These are phyloP conservation scores for Ptychodera flava DNA, from an alignment of 35 echinoderm and acorn worm genomes.

Conservation along the genomic window DNA sequence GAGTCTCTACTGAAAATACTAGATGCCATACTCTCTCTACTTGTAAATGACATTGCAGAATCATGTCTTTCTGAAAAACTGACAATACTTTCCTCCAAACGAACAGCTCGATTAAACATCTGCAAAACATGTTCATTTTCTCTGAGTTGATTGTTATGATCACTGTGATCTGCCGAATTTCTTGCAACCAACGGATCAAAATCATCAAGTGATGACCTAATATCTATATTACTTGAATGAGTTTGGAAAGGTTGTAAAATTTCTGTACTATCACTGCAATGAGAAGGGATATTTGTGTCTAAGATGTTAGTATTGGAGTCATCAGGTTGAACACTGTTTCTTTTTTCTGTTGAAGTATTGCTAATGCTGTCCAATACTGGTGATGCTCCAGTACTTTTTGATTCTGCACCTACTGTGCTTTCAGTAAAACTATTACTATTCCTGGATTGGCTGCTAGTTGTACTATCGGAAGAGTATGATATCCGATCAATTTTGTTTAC, in stretches of 20 bases:
- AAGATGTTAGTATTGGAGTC: too few species aligned
- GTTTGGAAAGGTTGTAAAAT: not conserved
- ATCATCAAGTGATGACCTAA: not conserved
- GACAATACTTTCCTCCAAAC: too few species aligned
- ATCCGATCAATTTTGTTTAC: too few species aligned
- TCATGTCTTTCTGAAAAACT: too few species aligned
- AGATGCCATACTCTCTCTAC: not conserved
- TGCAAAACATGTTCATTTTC: too few species aligned
- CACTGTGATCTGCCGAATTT: too few species aligned
- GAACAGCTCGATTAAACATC: too few species aligned
- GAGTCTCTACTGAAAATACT: not conserved
- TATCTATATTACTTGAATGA: not conserved
- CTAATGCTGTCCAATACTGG: not conserved
- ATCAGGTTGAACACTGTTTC: too few species aligned
- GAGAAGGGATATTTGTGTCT: not conserved
- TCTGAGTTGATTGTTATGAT: too few species aligned
- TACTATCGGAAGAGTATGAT: too few species aligned
- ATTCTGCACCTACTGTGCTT: not conserved
- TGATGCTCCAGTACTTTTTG: not conserved
- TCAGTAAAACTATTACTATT: not conserved
- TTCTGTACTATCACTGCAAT: not conserved
- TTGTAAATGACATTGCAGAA: not conserved
- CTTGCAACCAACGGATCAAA: not conserved
- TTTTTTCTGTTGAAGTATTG: not conserved
- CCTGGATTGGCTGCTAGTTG: not conserved